Conservation (phyloP, 2,888 invertebrate genomes). For the Ornithoptera priamus region DNA sequence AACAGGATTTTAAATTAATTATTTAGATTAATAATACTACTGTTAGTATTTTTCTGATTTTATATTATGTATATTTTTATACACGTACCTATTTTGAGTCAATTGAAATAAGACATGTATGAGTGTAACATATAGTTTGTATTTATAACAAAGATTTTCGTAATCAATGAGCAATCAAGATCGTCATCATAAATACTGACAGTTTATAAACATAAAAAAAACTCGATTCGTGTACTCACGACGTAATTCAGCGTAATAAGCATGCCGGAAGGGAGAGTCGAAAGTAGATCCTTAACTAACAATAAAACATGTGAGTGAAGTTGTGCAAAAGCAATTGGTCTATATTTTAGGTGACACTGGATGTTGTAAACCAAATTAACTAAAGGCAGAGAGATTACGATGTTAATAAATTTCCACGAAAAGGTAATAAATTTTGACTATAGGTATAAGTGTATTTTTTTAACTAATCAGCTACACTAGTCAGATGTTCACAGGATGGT, state of each 20-base stretch:
- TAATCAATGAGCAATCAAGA: not conserved
- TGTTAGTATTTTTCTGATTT: too few species aligned
- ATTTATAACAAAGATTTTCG: not conserved
- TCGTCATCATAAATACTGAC: not conserved
- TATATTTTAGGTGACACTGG: constrained; percentile 24
- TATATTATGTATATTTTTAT: too few species aligned
- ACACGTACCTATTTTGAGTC: not conserved
- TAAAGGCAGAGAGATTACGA: not conserved
- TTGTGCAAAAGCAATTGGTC: constrained; percentile 41
- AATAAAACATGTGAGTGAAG: constrained; percentile 52
- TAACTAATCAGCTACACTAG: too few species aligned
- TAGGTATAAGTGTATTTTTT: too few species aligned
- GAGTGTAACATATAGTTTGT: not conserved
- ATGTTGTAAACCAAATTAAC: not conserved
- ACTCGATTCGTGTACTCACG: constrained; percentile 34
- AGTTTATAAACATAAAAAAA: constrained; percentile 14
- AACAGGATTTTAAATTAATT: too few species aligned
- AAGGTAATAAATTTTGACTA: too few species aligned
- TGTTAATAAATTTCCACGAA: too few species aligned
- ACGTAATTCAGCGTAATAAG: constrained; percentile 36
- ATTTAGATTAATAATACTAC: too few species aligned
- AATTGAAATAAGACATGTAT: too few species aligned
- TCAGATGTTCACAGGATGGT: too few species aligned
- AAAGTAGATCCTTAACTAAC: constrained; percentile 50
- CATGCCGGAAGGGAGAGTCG: constrained; percentile 44